Evolutionary conservation across 2,888 invertebrate species (phyloP).

Genomic region (Drosophila nr. medialis): DNA sequence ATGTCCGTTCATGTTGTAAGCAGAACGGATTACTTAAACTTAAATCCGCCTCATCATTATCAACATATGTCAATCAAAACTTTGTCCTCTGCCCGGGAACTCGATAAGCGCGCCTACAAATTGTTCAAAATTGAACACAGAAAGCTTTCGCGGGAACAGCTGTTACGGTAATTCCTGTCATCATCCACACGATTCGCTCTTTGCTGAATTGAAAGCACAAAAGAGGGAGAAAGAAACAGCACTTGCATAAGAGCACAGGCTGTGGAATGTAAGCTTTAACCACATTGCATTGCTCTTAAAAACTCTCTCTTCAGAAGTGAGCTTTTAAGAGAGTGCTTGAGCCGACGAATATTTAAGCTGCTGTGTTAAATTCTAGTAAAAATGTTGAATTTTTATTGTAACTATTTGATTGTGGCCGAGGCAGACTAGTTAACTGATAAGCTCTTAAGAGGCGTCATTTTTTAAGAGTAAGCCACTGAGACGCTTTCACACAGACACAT

Average conservation of each 20-base stretch:
- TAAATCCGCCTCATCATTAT: slow-evolving; percentile 26
- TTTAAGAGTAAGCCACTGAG: slow-evolving; percentile 49
- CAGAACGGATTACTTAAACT: slow-evolving; percentile 21
- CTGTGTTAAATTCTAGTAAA: slow-evolving; percentile 3
- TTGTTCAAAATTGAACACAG: slow-evolving; percentile 34
- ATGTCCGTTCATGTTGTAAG: neutral
- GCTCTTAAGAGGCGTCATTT: slow-evolving; percentile 52
- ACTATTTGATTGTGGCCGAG: slow-evolving; percentile 15
- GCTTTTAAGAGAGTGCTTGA: slow-evolving; percentile 62
- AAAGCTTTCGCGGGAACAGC: slow-evolving; percentile 50
- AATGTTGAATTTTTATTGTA: slow-evolving; percentile 12
- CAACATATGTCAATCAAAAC: slow-evolving; percentile 37
- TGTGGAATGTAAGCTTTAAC: slow-evolving; percentile 52
- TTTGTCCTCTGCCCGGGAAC: slow-evolving; percentile 12
- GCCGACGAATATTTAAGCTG: slow-evolving; percentile 9
- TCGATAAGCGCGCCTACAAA: slow-evolving; percentile 34
- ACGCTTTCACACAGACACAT: slow-evolving; percentile 18
- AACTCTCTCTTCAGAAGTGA: slow-evolving; percentile 37
- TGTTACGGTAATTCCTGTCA: slow-evolving; percentile 37
- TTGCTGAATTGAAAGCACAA: slow-evolving; percentile 46
- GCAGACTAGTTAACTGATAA: slow-evolving; percentile 55
- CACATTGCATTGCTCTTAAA: slow-evolving; percentile 30
- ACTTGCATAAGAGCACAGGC: slow-evolving; percentile 3
- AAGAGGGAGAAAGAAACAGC: neutral
- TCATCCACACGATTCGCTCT: slow-evolving; percentile 41